phyloP scores from a whole-genome alignment of 2,888 invertebrate species.

The Heliconius charithonia region DNA sequence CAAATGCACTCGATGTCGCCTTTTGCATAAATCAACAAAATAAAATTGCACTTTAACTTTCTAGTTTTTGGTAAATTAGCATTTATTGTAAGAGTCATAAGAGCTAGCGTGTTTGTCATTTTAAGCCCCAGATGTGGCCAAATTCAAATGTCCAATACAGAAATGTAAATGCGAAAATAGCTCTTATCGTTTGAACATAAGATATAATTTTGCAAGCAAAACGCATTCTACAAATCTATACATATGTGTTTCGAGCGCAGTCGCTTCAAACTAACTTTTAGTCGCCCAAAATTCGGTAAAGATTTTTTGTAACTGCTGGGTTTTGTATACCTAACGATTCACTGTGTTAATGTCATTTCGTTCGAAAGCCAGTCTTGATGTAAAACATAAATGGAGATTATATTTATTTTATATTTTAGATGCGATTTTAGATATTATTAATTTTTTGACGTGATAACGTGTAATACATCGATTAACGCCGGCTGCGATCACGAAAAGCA shows the following conservation, averaged over 20 bases:
- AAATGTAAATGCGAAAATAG: not conserved
- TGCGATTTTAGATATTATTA: too few species aligned
- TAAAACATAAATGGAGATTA: not conserved
- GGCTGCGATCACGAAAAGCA: too few species aligned
- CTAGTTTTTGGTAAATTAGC: constrained; percentile 9
- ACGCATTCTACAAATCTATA: not conserved
- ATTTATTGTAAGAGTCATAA: constrained; percentile 29
- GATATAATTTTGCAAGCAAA: constrained; percentile 8
- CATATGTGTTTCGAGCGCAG: constrained; percentile 27
- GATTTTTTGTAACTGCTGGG: constrained; percentile 30
- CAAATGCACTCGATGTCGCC: constrained; percentile 37
- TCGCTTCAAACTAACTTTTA: constrained; percentile 31
- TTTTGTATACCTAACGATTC: constrained; percentile 10
- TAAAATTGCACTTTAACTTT: constrained; percentile 23
- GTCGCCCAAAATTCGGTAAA: constrained; percentile 29
- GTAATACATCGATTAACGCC: too few species aligned
- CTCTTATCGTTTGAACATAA: constrained; percentile 4
- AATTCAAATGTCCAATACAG: constrained; percentile 13
- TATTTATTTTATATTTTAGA: not conserved
- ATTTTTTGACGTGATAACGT: too few species aligned
- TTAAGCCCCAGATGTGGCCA: constrained; percentile 14
- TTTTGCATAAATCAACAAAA: constrained; percentile 35
- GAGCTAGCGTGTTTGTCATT: constrained; percentile 21
- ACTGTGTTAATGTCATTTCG: constrained; percentile 8
- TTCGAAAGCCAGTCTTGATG: not conserved